Evolutionary conservation across 2,888 invertebrate genomes (phyloP).

Genomic region (Drosophila kambysellisi): DNA sequence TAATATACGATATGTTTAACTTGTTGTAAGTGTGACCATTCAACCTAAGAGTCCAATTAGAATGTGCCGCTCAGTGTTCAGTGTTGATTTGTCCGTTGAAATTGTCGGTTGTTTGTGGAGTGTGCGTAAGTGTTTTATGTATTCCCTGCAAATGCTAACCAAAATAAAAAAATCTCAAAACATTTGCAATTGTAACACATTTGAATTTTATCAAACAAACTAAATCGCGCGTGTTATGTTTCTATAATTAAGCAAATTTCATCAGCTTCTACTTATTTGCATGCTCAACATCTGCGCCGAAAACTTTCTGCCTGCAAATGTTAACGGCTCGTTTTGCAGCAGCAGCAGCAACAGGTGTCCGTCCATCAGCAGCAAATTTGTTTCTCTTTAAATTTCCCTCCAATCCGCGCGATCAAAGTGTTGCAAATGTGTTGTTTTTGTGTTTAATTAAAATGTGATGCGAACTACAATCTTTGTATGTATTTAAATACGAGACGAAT

Average conservation of each 20-base stretch:
- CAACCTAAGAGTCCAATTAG: constrained; percentile 33
- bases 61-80: constrained; percentile 53
- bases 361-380: constrained; percentile 13
- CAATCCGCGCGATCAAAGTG: constrained; percentile 31
- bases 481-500: background rate
- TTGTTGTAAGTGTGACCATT: constrained; percentile 50
- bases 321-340: constrained; percentile 35
- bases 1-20: constrained; percentile 1
- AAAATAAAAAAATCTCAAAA: constrained; percentile 5
- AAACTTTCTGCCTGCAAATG: constrained; percentile 32
- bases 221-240: constrained; percentile 57
- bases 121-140: constrained; percentile 29
- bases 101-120: constrained; percentile 47
- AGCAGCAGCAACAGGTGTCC: constrained; percentile 66
- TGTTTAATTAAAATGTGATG: constrained; percentile 36
- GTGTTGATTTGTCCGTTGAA: constrained; percentile 61
- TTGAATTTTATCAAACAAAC: constrained; percentile 44
- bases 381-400: constrained; percentile 12
- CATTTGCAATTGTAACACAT: constrained; percentile 37
- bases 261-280: constrained; percentile 43
- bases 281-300: constrained; percentile 52
- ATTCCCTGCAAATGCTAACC: constrained; percentile 6
- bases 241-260: constrained; percentile 51
- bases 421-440: constrained; percentile 31
- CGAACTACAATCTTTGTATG: background rate